These are phyloP conservation scores for Saccostrea glomerata DNA, from an alignment of 1,140 invertebrate species.

Conservation along the genomic window DNA sequence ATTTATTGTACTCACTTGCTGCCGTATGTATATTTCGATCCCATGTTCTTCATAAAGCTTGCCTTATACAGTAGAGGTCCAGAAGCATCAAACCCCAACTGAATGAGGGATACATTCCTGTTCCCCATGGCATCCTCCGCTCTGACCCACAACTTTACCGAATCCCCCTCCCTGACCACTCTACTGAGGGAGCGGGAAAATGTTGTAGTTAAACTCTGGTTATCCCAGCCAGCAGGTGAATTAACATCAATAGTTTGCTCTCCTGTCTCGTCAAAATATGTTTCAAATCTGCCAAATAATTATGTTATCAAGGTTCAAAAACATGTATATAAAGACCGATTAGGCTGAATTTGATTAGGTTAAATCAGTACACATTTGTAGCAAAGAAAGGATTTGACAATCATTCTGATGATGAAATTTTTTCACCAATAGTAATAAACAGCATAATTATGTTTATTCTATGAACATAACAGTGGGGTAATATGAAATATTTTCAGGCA, in stretches of 20 bases:
- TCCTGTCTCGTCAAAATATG: neutral
- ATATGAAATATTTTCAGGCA: no score
- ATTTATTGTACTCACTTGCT: neutral
- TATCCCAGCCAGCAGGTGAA: neutral
- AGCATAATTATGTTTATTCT: no score
- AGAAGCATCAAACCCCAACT: constrained; percentile 52
- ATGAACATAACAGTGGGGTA: no score
- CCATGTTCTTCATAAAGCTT: constrained; percentile 11
- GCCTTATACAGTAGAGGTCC: constrained; percentile 12
- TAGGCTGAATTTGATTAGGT: no score
- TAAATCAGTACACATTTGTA: no score
- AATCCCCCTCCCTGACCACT: constrained; percentile 39
- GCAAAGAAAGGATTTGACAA: no score
- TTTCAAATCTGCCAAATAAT: neutral
- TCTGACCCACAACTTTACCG: constrained; percentile 46
- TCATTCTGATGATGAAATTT: no score
- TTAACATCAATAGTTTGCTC: neutral
- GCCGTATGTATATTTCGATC: neutral
- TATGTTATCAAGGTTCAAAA: neutral
- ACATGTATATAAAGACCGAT: no score
- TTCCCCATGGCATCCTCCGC: constrained; percentile 54
- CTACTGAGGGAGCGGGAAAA: neutral
- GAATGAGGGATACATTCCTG: constrained; percentile 18
- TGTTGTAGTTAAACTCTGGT: neutral
- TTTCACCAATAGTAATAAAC: no score